Percentiles rank a stretch among this genome's conserved stretches.
Conservation (phyloP, 2,888 invertebrate species). For the Andrena flavipes region DNA sequence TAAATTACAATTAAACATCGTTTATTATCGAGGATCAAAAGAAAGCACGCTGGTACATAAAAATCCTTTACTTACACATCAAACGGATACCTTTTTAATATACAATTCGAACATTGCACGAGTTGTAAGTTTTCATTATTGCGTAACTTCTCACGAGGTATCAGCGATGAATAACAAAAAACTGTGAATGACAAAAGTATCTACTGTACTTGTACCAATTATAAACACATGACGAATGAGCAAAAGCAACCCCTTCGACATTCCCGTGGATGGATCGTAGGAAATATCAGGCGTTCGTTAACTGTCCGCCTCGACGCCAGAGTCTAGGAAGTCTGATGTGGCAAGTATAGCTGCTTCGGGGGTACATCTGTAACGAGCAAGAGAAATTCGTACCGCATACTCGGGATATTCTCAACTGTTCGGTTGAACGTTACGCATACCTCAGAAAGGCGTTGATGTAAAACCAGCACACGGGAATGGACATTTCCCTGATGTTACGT, state of each 20-base stretch:
- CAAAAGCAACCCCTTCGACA: neutral
- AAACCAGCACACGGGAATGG: slow-evolving; percentile 88
- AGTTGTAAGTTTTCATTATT: neutral
- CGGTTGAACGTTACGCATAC: slow-evolving; percentile 66
- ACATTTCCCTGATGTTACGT: slow-evolving; percentile 87
- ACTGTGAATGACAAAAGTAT: neutral
- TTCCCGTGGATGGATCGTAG: neutral
- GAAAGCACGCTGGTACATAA: neutral
- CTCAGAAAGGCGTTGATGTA: slow-evolving; percentile 85
- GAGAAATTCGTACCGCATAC: slow-evolving; percentile 8
- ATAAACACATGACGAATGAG: neutral
- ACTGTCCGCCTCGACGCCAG: slow-evolving; percentile 86
- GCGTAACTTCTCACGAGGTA: neutral
- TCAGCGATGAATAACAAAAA: neutral
- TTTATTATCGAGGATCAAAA: slow-evolving; percentile 17
- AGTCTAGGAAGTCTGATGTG: slow-evolving; percentile 88
- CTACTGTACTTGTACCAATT: neutral
- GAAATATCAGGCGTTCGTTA: slow-evolving; percentile 35
- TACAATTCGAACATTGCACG: neutral
- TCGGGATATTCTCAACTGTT: neutral
- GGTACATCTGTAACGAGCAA: slow-evolving; percentile 85
- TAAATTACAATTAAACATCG: slow-evolving; percentile 9
- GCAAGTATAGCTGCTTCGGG: slow-evolving; percentile 86
- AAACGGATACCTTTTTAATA: neutral
- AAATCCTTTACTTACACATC: neutral